phyloP scores from a whole-genome alignment of 1,140 invertebrate species.

The Macrosteles quadrilineatus region DNA sequence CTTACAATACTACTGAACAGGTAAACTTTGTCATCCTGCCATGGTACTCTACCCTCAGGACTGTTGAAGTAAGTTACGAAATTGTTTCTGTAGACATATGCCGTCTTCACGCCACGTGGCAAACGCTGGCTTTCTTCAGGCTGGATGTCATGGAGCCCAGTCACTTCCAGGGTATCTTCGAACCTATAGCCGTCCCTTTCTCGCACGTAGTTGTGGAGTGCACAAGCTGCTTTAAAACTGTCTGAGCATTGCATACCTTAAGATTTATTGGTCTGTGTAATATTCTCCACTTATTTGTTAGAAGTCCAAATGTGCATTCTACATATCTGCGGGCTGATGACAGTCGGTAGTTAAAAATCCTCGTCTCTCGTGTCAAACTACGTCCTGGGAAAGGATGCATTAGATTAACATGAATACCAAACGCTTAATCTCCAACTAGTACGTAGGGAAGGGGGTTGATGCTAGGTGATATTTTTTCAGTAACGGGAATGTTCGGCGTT shows the following conservation, averaged over 20 bases:
- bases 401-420: constrained; percentile 49
- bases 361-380: no score
- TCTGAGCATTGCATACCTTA: not conserved
- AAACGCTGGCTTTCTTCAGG: not conserved
- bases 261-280: constrained; percentile 10
- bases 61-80: not conserved
- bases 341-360: constrained; percentile 49
- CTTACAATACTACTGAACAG: not conserved
- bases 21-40: not conserved
- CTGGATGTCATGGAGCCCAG: not conserved
- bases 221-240: constrained; percentile 7
- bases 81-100: not conserved
- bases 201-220: constrained; percentile 12
- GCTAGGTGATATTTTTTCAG: no score
- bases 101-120: not conserved
- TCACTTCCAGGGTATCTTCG: not conserved
- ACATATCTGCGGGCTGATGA: constrained; percentile 43
- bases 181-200: not conserved
- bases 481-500: constrained; percentile 42
- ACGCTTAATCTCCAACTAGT: constrained; percentile 55
- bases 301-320: constrained; percentile 52
- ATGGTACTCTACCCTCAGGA: not conserved
- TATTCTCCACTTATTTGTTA: constrained; percentile 47
- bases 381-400: constrained; percentile 51
- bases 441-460: no score